Evolutionary conservation across 2,888 invertebrate genomes (phyloP), one percentile per base, ranked within the genome.

Genomic region (Standfussiana lucernea): DNA sequence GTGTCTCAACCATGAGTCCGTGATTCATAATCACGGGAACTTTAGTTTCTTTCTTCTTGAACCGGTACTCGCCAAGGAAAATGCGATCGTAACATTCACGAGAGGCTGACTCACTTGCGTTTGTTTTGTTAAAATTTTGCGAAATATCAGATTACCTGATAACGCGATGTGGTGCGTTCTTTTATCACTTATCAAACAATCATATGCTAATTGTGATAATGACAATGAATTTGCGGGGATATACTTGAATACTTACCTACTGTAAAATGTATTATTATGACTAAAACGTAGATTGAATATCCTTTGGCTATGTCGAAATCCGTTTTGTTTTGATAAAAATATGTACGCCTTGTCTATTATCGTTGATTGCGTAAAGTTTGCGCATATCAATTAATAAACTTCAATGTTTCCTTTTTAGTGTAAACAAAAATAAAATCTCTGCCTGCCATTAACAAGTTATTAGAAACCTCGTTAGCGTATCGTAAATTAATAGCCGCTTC

Each of bases 11-110:
- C 32, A 37, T 87, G 84, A 87, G 64, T 84, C 84, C 18, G 64
- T 64, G 64, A 64, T 64, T 64, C 64, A 64, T 64, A 40, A 88
- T 75, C 71, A 47, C 61, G 53, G 47, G 75, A 81, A 75, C 83
- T 77, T 72, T 74, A 56, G 42, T 77, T 73, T 85, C 59, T 75
- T 86, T 86, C 87, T 28, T 83, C 69, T 65, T 28, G 47, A 79
- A 79, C 86, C 84, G 83, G 83, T 86, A 86, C 62, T 70, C 32
- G 35, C 62, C 69, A 78, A 83, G 84, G 79, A 82, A 82, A 83
- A 82, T 62, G 78, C 47, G 4, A 53, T 62, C 62, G 71, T 50
- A 65, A 65, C 77, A 61, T 62, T 86, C 50, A 64, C 62, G 47
- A 81, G 13, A 28, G 15, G 28, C 45, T 84, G 86, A 84, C 40